phyloP scores from a whole-genome alignment of 2,888 invertebrate species.

The Epirrita christyi region DNA sequence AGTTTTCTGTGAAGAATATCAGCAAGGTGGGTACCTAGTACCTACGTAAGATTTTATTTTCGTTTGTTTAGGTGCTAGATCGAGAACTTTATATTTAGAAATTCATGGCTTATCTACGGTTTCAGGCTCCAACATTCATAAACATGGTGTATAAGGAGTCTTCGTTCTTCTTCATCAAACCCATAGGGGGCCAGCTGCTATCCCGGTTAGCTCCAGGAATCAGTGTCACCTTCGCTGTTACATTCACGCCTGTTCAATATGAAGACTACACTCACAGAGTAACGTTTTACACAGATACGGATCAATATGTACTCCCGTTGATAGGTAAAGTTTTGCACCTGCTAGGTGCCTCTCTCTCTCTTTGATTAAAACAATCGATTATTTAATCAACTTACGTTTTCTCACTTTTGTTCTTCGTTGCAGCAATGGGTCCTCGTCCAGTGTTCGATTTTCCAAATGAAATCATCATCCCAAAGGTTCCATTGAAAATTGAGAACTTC shows the following conservation, averaged over 20 bases:
- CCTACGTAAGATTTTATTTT: conserved; percentile 31
- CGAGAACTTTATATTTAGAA: too few species aligned
- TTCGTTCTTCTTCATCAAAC: conserved; percentile 79
- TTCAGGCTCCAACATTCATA: conserved; percentile 80
- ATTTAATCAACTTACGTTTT: too few species aligned
- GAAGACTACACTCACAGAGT: conserved; percentile 84
- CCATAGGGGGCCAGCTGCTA: conserved; percentile 65
- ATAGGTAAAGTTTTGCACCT: conserved; percentile 72
- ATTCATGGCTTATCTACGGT: conserved; percentile 10
- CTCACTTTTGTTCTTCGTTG: conserved; percentile 31
- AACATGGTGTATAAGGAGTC: conserved; percentile 77
- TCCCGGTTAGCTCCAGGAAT: conserved; percentile 89
- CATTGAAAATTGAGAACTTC: conserved; percentile 66
- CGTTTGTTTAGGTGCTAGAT: not conserved
- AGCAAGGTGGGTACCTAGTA: too few species aligned
- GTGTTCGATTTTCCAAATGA: conserved; percentile 71
- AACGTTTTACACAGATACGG: conserved; percentile 79
- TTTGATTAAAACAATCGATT: too few species aligned
- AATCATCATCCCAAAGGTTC: conserved; percentile 60
- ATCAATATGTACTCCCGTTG: conserved; percentile 83
- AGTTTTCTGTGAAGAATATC: conserved; percentile 83
- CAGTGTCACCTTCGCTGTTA: conserved; percentile 84
- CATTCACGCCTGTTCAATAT: conserved; percentile 84
- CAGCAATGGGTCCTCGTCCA: conserved; percentile 75
- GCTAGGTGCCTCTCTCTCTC: not conserved